Evolutionary conservation across 2,888 invertebrate genomes (phyloP), one percentile per base, ranked within the genome.

Genomic region (Drosophila cognata): DNA sequence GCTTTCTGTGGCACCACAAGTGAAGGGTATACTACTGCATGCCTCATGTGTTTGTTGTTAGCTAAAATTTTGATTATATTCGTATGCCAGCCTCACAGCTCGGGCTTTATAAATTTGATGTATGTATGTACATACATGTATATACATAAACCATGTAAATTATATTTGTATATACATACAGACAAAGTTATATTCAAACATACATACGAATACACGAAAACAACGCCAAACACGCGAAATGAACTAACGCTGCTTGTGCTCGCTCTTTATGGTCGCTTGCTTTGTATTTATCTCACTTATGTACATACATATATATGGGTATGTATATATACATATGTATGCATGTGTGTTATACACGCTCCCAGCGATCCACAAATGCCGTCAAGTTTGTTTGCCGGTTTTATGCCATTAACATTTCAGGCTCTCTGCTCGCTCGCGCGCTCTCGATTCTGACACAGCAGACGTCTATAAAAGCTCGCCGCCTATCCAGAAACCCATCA

Each of bases 391-490:
- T 71, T 74, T 75, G 77, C 60, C 51, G 61, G 61, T 77, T 74
- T 69, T 71, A 60, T 69, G 50, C 63, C 61, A 74, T 48, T 31
- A n/a, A 56, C 68, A 68, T 74, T 67, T 55, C 51, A 59, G 64
- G 51, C 59, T 73, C 58, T 59, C 33, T 35, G 33, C 21, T 52
- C 33, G 33, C 21, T 52, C 33, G 56, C 8, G 66, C 53, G 60
- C 59, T 36, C 65, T 43, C 48, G 38, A 46, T 16, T 58, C 31
- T 38, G 58, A 41, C 21, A 21, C 56, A 51, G 38, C 48, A 51
- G 46, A 25, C 11, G 56, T 56, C 72, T 87, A 87, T 87, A 87
- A 88, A 89, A 86, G 71, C 33, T 29, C 29, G 35, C 16, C 50
- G 41, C 29, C 79, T 84, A 74, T 71, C 56, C 60, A 64, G 36